Percentiles rank a stretch among this genome's conserved stretches.
These are phyloP conservation scores for Euwallacea similis DNA, from an alignment of 1,140 invertebrate genomes.

Conservation along the genomic window DNA sequence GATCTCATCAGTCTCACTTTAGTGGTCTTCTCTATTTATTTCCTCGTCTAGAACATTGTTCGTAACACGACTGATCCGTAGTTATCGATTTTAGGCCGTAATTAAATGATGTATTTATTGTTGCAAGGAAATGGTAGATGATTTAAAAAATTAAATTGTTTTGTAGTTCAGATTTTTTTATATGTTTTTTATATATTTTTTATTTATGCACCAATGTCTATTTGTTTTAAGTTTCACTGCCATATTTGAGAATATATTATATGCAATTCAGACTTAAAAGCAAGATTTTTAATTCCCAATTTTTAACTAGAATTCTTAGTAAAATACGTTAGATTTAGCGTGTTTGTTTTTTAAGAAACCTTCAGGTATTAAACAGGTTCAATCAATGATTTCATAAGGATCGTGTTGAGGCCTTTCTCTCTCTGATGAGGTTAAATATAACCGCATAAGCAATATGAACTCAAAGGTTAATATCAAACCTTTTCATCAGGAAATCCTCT, in stretches of 20 bases:
- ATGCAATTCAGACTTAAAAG: too few relatives aligned
- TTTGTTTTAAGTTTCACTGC: constrained; percentile 37
- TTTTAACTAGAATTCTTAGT: too few relatives aligned
- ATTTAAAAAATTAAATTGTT: constrained; percentile 21
- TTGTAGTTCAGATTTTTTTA: constrained; percentile 24
- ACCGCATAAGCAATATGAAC: too few relatives aligned
- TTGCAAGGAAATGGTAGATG: constrained; percentile 16
- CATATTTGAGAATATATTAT: constrained; percentile 14
- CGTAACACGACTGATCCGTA: constrained; percentile 20
- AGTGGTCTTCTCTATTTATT: neutral
- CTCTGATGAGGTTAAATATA: too few relatives aligned
- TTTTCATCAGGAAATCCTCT: too few relatives aligned
- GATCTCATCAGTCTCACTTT: neutral
- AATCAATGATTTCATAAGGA: too few relatives aligned
- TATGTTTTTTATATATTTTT: constrained; percentile 30
- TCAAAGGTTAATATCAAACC: too few relatives aligned
- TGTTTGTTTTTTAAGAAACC: too few relatives aligned
- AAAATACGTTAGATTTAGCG: too few relatives aligned
- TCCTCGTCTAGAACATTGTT: neutral
- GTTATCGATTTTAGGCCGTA: constrained; percentile 26
- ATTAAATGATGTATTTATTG: constrained; percentile 27
- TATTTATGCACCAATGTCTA: constrained; percentile 36
- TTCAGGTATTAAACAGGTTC: too few relatives aligned
- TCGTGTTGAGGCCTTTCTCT: too few relatives aligned
- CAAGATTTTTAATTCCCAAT: too few relatives aligned